A percentile compares a stretch with the other conserved stretches of the same genome.
These are phyloP conservation scores for Leptatherina wallacei DNA, from an alignment of 2,797 vertebrate species.

Conservation along the genomic window DNA sequence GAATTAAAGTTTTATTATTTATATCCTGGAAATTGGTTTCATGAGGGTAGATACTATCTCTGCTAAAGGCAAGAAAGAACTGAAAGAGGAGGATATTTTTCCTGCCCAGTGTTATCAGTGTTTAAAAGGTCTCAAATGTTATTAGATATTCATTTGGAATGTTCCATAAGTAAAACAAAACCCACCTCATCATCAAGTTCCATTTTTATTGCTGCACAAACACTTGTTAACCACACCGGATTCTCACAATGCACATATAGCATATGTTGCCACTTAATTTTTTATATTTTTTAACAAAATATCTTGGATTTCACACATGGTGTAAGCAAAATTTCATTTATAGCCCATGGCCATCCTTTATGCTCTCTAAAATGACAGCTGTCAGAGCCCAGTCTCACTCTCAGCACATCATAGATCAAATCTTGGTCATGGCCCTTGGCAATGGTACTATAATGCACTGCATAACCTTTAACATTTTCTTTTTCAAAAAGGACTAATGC, in stretches of 20 bases:
- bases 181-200: not conserved
- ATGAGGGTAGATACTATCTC: conserved; percentile 72
- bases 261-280: not conserved
- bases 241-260: not conserved
- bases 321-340: not conserved
- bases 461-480: not conserved
- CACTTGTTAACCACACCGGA: not conserved
- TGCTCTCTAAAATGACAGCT: conserved; percentile 1
- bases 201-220: not conserved
- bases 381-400: conserved; percentile 1
- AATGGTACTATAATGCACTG: not conserved
- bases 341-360: not conserved
- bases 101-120: conserved; percentile 42
- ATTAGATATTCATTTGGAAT: conserved; percentile 6
- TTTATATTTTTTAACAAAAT: not conserved
- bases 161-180: not conserved
- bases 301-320: not conserved
- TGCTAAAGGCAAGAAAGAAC: conserved; percentile 55
- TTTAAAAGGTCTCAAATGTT: conserved; percentile 46
- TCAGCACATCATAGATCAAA: not conserved
- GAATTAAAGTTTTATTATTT: conserved; percentile 87
- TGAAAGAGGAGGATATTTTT: conserved; percentile 46
- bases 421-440: not conserved
- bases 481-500: not conserved
- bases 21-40: conserved; percentile 84